These are phyloP conservation scores for Tethea ocularis DNA, from an alignment of 2,888 invertebrate genomes.

Conservation along the genomic window DNA sequence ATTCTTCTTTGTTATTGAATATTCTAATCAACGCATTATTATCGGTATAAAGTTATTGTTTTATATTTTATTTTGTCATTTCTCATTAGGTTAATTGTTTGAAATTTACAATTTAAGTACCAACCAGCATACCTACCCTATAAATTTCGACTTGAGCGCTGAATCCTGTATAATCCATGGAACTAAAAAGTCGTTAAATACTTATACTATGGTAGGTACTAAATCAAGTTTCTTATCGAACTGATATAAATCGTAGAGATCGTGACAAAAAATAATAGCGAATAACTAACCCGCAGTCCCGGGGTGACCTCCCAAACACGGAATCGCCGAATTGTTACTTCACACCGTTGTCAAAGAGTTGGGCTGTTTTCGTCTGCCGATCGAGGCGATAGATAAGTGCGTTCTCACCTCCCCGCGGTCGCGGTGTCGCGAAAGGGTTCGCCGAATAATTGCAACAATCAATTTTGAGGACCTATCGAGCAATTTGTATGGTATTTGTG, in stretches of 20 bases:
- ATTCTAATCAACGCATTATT: too few species aligned
- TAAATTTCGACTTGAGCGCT: too few species aligned
- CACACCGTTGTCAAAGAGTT: conserved; percentile 79
- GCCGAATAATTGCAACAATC: conserved; percentile 83
- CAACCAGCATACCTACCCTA: too few species aligned
- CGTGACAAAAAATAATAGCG: conserved; percentile 72
- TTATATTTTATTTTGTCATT: too few species aligned
- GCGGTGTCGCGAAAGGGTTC: conserved; percentile 76
- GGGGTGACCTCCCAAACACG: conserved; percentile 63
- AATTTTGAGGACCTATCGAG: conserved; percentile 80
- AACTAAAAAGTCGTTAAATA: too few species aligned
- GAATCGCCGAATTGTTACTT: conserved; percentile 61
- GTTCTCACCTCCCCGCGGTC: conserved; percentile 81
- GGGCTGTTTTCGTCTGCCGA: conserved; percentile 54
- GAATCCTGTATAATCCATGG: too few species aligned
- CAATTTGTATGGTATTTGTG: conserved; percentile 83
- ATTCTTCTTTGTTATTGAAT: too few species aligned
- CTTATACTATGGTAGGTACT: conserved; percentile 28
- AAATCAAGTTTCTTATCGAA: conserved; percentile 63
- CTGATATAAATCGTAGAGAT: conserved; percentile 58
- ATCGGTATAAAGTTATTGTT: too few species aligned
- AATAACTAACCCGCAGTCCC: conserved; percentile 52
- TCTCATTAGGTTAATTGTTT: too few species aligned
- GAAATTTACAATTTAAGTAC: too few species aligned
- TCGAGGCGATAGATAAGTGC: conserved; percentile 73